Evolutionary conservation across 2,113 vertebrate species (phyloP).

Genomic region (Cebus imitator): DNA sequence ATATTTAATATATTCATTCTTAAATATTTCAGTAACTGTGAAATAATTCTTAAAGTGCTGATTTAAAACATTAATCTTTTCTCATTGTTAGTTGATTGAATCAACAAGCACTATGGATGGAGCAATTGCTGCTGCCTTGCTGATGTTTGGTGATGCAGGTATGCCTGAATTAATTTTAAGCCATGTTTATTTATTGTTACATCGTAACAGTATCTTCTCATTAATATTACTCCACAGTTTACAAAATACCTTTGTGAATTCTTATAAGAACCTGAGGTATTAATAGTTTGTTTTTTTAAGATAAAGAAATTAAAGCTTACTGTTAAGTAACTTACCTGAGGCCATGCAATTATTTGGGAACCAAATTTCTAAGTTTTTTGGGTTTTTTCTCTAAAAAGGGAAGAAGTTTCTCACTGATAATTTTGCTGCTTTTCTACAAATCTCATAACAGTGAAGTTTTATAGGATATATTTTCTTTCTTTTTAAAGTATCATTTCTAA

Average conservation of each 20-base stretch:
- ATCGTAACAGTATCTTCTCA: not conserved
- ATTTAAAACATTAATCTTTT: slow-evolving; percentile 43
- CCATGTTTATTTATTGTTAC: not conserved
- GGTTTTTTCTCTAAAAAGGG: not conserved
- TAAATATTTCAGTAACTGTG: not conserved
- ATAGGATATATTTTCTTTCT: not conserved
- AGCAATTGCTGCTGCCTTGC: slow-evolving; percentile 87
- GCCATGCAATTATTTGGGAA: not conserved
- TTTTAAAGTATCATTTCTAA: not conserved
- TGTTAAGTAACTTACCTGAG: not conserved
- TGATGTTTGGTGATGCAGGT: slow-evolving; percentile 87
- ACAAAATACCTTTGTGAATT: not conserved
- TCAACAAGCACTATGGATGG: slow-evolving; percentile 90
- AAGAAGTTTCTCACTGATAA: not conserved
- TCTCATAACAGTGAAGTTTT: slow-evolving; percentile 5
- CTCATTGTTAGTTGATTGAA: slow-evolving; percentile 84
- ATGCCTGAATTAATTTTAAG: slow-evolving; percentile 46
- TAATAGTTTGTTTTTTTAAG: slow-evolving; percentile 15
- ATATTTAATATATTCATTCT: not conserved
- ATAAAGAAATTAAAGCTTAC: not conserved
- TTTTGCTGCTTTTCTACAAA: slow-evolving; percentile 12
- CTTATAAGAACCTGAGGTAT: not conserved
- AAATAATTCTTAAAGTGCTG: not conserved
- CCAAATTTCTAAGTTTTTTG: not conserved
- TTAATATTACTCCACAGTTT: not conserved